Base-by-base conservation (phyloP, 2,888 invertebrate genomes). In the Chrysolina oricalcia region DNA sequence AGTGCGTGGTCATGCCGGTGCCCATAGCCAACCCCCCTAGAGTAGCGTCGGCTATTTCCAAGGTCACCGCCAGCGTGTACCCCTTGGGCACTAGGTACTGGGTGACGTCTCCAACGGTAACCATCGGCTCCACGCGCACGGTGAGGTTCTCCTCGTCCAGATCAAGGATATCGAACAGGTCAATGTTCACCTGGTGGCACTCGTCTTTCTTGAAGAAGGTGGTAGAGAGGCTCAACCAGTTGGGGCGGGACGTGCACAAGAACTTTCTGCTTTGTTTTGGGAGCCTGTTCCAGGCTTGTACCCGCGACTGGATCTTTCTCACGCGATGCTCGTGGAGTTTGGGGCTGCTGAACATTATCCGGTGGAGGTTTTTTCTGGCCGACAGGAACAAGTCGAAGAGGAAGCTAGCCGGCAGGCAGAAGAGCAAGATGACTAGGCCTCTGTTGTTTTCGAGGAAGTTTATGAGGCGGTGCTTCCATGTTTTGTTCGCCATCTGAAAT, bases 1-100 rank as follows among this genome's bases (percentile, higher is more conserved):
- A 93, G 87, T 93, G 93, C 0, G 93, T 93, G 0, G 93, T 93
- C 93, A 94, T 94, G n/a, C 93, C 93, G 0, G 92, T 92, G 15
- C 93, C 93, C 85, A 94, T 90, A 0, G 93, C 93, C 23, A 93
- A 87, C 59, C 93, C 93, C 81, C 93, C 94, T 21, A 93, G 87
- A 6, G 93, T 93, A 23, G 93, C 93, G 85, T 94, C 94, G 1
- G 90, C 92, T 67, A 94, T 90, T 86, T 94, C 94, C 65, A 93
- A 90, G 41, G 93, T 93, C 2, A 93, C 93, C 1, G 93, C 93
- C 65, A 94, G 84, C 0, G 93, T 93, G 84, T 93, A 94, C 0
- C 93, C 93, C 83, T 87, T 91, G 0, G 93, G 92, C 83, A 93
- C 92, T 21, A 93, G 86, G 82, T 89, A 93, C 79, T 91, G 89